Evolutionary conservation across 1,140 invertebrate genomes (phyloP).

Genomic region (Lepidurus apus): DNA sequence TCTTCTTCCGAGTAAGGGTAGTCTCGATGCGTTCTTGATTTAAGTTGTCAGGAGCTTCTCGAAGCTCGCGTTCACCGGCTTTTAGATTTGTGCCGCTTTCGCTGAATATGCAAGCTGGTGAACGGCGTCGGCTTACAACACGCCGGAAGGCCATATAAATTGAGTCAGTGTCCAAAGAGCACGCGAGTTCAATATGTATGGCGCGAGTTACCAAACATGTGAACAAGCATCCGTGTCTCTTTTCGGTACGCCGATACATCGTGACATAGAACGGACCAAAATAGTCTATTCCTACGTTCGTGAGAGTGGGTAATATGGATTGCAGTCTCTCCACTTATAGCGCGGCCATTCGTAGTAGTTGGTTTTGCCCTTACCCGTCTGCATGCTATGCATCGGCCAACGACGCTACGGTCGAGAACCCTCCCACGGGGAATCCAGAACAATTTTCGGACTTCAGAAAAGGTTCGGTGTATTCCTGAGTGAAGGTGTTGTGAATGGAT

Average conservation of each 20-base stretch:
- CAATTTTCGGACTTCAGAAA: background rate
- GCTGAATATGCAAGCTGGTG: slow-evolving; percentile 34
- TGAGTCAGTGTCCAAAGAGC: slow-evolving; percentile 35
- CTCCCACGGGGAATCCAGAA: slow-evolving; percentile 28
- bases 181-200: slow-evolving; percentile 43
- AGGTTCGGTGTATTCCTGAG: slow-evolving; percentile 24
- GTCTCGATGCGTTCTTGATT: slow-evolving; percentile 26
- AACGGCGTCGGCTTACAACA: slow-evolving; percentile 29
- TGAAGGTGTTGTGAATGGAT: slow-evolving; percentile 33
- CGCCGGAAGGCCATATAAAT: slow-evolving; percentile 37
- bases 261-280: slow-evolving; percentile 35
- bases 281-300: slow-evolving; percentile 33
- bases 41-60: slow-evolving; percentile 27
- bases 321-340: background rate
- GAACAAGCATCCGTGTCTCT: slow-evolving; percentile 42
- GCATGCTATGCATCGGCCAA: slow-evolving; percentile 33
- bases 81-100: slow-evolving; percentile 40
- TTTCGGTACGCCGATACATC: slow-evolving; percentile 34
- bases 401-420: background rate
- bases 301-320: background rate
- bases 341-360: background rate
- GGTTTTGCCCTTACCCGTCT: slow-evolving; percentile 12
- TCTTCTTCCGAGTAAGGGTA: slow-evolving; percentile 1
- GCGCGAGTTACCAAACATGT: slow-evolving; percentile 45
- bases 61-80: slow-evolving; percentile 39